Evolutionary conservation across 2,888 invertebrate genomes (phyloP).

Genomic region (Tetanocera ferruginea): DNA sequence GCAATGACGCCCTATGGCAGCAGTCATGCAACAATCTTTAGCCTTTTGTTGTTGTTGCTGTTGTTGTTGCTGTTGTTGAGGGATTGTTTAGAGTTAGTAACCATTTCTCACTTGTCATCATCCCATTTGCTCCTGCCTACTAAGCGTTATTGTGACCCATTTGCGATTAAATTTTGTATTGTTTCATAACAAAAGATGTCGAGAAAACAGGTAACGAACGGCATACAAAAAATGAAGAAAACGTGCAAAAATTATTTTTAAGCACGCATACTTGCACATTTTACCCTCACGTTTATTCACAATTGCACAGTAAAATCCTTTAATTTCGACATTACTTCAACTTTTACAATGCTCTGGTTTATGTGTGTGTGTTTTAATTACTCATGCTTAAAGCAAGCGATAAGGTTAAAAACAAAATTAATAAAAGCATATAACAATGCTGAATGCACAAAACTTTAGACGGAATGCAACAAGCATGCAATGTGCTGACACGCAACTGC

Average conservation of each 20-base stretch:
- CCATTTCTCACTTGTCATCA: not conserved
- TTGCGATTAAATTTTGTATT: conserved; percentile 4
- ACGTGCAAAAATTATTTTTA: not conserved
- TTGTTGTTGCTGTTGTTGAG: not conserved
- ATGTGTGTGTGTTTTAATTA: too few species aligned
- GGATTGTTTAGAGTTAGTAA: too few species aligned
- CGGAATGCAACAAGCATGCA: too few species aligned
- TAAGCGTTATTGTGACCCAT: not conserved
- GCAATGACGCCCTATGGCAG: not conserved
- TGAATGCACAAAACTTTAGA: too few species aligned
- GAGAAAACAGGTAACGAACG: not conserved
- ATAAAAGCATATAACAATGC: too few species aligned
- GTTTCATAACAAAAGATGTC: conserved; percentile 3
- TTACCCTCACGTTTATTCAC: not conserved
- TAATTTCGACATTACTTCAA: too few species aligned
- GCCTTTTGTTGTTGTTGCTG: not conserved
- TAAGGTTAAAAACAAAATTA: too few species aligned
- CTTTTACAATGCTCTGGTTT: too few species aligned
- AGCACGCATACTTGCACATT: conserved; percentile 7
- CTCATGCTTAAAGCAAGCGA: too few species aligned
- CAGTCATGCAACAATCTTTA: conserved; percentile 4
- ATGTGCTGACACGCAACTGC: not conserved
- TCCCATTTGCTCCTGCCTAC: not conserved
- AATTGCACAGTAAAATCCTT: not conserved
- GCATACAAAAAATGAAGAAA: not conserved